Evolutionary conservation across 53 echinoderm and acorn worm genomes (phyloP).

Genomic region (Echinarachnius parma): DNA sequence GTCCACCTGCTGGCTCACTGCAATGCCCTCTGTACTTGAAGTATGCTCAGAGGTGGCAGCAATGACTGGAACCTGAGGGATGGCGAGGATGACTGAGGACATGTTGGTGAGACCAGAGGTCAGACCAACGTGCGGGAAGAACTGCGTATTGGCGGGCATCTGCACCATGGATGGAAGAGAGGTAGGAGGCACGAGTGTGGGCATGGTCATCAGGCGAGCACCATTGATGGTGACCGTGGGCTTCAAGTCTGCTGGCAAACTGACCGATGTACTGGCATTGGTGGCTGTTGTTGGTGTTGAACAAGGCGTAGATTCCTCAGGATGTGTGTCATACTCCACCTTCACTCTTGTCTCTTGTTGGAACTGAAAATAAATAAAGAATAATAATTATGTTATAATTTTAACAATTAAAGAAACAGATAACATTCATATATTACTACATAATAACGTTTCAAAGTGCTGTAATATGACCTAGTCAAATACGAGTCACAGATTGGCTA

Average conservation of each 20-base stretch:
- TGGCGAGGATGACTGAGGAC: constrained; percentile 51
- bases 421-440: no score
- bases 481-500: no score
- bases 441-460: no score
- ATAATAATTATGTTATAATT: no score
- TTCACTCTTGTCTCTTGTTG: no score
- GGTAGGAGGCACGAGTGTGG: not conserved
- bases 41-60: constrained; percentile 22
- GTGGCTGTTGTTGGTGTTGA: not conserved
- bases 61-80: constrained; percentile 51
- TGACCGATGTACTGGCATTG: not conserved
- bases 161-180: constrained; percentile 3
- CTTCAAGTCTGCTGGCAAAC: constrained; percentile 1
- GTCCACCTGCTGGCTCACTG: constrained; percentile 3
- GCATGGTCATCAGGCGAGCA: constrained; percentile 22
- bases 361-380: no score
- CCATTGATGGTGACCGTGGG: constrained; percentile 21
- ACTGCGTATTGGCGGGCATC: constrained; percentile 6
- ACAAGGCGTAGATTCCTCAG: no score
- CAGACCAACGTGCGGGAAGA: constrained; percentile 8
- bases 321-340: no score
- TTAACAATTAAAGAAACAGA: no score
- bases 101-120: constrained; percentile 30
- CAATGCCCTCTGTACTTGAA: no score
- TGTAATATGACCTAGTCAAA: no score